Base-by-base conservation (phyloP, 2,888 invertebrate genomes). In the Synanthedon tipuliformis region DNA sequence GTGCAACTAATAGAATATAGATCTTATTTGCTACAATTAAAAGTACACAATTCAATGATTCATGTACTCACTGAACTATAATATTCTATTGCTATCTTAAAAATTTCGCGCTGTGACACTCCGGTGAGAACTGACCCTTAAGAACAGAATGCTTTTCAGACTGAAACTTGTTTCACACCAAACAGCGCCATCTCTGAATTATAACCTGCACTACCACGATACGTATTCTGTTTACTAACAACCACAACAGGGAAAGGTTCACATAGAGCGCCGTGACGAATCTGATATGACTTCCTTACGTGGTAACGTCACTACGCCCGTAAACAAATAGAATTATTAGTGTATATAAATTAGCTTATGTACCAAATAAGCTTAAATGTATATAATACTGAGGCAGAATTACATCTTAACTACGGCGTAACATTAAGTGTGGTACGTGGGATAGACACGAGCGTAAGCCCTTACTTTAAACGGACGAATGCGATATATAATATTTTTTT, bases 371-470 rank as follows among this genome's bases (percentile, higher is more conserved):
- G 87, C 87, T 87, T 87, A 85, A 78, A 85, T 85, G 84, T 86
- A 85, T 83, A 84, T 87, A 87, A 87, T 87, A 87, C 87, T 87
- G 87, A 86, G 87, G 86, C 86, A 84, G 86, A 86, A 83, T 83
- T 86, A 86, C 86, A 86, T 81, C 85, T 87, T 86, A 87, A 79
- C 85, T 87, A 86, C 86, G 78, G 82, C 82, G 79, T 85, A 84
- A 84, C 79, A 83, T 84, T 85, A 81, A 79, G 79, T 78, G 81
- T 83, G 83, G 81, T 85, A 84, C 83, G 78, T 81, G 84, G 83
- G 81, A 81, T 72, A 86, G 84, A 86, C 83, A 85, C 78, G 87
- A 86, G 87, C 86, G 78, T 81, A 86, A 86, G 86, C 86, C 83
- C 87, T 86, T 86, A 86, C 76, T 78, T 81, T 81, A 83, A 81